Conservation (phyloP, 2,888 invertebrate species). For the Ophraella communa region DNA sequence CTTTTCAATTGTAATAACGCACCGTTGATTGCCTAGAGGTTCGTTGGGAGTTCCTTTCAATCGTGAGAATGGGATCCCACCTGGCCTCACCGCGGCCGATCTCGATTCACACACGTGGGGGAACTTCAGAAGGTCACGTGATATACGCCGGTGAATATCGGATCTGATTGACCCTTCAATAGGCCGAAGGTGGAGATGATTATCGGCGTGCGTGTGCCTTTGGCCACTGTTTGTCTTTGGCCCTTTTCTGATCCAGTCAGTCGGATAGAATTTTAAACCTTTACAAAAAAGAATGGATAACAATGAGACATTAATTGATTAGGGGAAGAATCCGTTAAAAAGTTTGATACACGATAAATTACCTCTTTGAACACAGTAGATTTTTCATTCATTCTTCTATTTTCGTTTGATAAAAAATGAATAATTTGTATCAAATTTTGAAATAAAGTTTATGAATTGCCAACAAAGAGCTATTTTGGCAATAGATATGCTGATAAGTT, state of each 20-base stretch:
- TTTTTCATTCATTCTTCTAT: no score
- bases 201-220: constrained; percentile 50
- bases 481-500: no score
- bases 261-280: constrained; percentile 13
- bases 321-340: neutral
- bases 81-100: constrained; percentile 46
- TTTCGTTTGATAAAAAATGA: no score
- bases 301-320: constrained; percentile 7
- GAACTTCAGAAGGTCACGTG: constrained; percentile 50
- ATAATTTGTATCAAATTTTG: no score
- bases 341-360: no score
- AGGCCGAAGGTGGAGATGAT: constrained; percentile 55
- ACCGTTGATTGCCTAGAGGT: constrained; percentile 48
- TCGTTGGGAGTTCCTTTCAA: constrained; percentile 32
- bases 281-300: constrained; percentile 3
- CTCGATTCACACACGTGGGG: constrained; percentile 46
- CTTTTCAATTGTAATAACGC: constrained; percentile 49
- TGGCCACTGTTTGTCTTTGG: constrained; percentile 49
- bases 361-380: no score
- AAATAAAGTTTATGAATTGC: no score
- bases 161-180: constrained; percentile 57
- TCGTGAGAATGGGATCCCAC: constrained; percentile 52
- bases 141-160: constrained; percentile 54
- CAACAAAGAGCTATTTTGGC: no score
- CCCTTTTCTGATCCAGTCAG: constrained; percentile 42